A percentile compares a stretch with the other conserved stretches of the same genome.
Evolutionary conservation across 2,797 vertebrate species (phyloP).

Genomic region (Enteromius argenteus): DNA sequence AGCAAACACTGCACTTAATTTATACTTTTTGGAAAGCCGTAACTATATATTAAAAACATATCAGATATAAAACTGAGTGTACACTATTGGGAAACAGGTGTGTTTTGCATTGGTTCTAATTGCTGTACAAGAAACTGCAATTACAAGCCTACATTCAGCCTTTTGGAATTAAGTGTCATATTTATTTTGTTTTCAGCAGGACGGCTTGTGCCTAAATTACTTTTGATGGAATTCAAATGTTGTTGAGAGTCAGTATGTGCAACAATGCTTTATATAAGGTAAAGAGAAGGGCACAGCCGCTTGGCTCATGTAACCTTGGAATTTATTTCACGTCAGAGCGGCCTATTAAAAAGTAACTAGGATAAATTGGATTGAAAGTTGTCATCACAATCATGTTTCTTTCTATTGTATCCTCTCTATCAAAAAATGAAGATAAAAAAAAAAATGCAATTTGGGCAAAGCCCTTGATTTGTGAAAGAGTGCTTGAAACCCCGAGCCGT

Average conservation of each 20-base stretch:
- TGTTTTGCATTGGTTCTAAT: constrained; percentile 31
- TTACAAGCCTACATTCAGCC: constrained; percentile 8
- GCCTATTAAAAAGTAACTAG: constrained; percentile 55
- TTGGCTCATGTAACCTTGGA: constrained; percentile 57
- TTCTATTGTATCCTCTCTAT: constrained; percentile 57
- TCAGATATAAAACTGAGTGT: not conserved
- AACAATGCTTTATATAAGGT: constrained; percentile 8
- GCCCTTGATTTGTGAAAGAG: constrained; percentile 69
- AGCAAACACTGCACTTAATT: not conserved
- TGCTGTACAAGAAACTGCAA: constrained; percentile 21
- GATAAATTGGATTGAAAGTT: constrained; percentile 63
- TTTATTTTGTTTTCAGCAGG: constrained; percentile 4
- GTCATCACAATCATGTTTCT: constrained; percentile 61
- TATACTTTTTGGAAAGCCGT: not conserved
- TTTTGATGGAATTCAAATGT: constrained; percentile 14
- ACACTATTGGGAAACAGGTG: constrained; percentile 11
- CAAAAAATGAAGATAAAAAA: constrained; percentile 62
- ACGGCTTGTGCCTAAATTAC: not conserved
- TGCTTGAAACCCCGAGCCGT: constrained; percentile 55
- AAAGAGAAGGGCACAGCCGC: constrained; percentile 35
- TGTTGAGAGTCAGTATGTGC: constrained; percentile 7
- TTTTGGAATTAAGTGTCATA: not conserved
- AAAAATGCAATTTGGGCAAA: constrained; percentile 67
- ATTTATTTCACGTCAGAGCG: constrained; percentile 35
- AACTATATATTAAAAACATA: not conserved